phyloP scores from a whole-genome alignment of 1,140 invertebrate species.

The Helicoverpa armigera region DNA sequence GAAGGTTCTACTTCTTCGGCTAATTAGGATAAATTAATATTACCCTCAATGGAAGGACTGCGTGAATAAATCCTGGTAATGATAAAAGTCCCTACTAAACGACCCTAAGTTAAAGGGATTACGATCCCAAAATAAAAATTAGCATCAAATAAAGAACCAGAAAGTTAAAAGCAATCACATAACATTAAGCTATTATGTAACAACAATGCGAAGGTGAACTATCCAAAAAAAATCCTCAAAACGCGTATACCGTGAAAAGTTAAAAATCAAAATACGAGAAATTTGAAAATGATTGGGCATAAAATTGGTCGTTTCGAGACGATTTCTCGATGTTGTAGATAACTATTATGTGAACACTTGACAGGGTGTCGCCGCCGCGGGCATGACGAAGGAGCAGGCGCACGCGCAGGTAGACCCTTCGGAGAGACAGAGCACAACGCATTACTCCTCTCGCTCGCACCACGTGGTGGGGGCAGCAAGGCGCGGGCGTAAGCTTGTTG shows the following conservation, averaged over 20 bases:
- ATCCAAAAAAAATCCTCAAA: not conserved
- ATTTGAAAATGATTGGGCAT: conserved; percentile 43
- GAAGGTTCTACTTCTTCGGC: conserved; percentile 12
- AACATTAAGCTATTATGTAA: no score
- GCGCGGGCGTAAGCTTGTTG: conserved; percentile 77
- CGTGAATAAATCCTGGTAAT: not conserved
- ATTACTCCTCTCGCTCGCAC: conserved; percentile 70
- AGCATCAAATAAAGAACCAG: no score
- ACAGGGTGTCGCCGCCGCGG: conserved; percentile 80
- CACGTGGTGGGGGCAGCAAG: conserved; percentile 79
- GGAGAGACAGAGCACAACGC: conserved; percentile 58
- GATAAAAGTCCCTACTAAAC: not conserved
- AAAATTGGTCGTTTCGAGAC: conserved; percentile 52
- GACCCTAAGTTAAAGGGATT: no score
- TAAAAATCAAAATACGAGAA: conserved; percentile 29
- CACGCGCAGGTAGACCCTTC: conserved; percentile 80
- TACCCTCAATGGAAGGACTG: not conserved
- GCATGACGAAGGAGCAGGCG: conserved; percentile 66
- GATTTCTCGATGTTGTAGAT: conserved; percentile 65
- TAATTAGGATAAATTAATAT: conserved; percentile 45
- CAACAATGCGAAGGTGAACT: not conserved
- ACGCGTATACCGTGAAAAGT: conserved; percentile 1
- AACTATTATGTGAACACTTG: conserved; percentile 83
- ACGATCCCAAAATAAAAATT: no score
- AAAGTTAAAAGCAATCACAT: no score